A percentile compares a stretch with the other conserved stretches of the same genome.
Conservation (phyloP, 2,888 invertebrate genomes). For the Dolichopus griseipennis region DNA sequence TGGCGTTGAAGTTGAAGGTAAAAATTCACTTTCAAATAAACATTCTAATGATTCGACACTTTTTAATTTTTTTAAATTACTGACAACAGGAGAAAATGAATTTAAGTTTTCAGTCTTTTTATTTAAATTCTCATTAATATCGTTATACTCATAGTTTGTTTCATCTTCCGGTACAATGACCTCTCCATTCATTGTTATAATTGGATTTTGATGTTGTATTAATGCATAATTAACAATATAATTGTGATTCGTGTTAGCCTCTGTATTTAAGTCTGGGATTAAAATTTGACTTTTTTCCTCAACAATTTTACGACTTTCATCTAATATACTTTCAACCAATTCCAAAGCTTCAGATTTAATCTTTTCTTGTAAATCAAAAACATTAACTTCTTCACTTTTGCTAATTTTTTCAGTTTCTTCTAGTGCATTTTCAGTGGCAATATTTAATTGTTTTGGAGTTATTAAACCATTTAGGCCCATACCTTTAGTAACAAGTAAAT, state of each 20-base stretch:
- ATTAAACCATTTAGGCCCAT: background rate
- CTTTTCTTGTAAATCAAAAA: constrained; percentile 1
- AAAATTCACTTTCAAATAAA: constrained; percentile 13
- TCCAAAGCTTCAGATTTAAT: constrained; percentile 19
- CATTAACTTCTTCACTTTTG: constrained; percentile 4
- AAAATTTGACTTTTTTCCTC: constrained; percentile 10
- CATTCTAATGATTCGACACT: constrained; percentile 15
- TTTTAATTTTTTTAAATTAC: constrained; percentile 13
- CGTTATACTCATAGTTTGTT: background rate
- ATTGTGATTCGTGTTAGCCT: background rate
- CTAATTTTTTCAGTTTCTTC: constrained; percentile 11
- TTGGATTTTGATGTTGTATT: background rate
- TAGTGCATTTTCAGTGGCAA: background rate
- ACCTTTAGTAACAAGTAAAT: constrained; percentile 20
- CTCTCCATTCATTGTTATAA: background rate
- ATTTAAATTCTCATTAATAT: background rate
- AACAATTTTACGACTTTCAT: constrained; percentile 22
- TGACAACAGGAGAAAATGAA: constrained; percentile 1
- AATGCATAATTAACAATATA: background rate
- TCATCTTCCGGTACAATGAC: background rate
- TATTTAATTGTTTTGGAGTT: background rate
- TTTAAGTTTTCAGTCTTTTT: constrained; percentile 12
- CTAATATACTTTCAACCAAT: constrained; percentile 24
- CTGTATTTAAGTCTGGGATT: background rate
- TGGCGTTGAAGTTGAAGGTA: constrained; percentile 22